Conservation (phyloP, 2,113 vertebrate genomes). For the Elachura formosa region DNA sequence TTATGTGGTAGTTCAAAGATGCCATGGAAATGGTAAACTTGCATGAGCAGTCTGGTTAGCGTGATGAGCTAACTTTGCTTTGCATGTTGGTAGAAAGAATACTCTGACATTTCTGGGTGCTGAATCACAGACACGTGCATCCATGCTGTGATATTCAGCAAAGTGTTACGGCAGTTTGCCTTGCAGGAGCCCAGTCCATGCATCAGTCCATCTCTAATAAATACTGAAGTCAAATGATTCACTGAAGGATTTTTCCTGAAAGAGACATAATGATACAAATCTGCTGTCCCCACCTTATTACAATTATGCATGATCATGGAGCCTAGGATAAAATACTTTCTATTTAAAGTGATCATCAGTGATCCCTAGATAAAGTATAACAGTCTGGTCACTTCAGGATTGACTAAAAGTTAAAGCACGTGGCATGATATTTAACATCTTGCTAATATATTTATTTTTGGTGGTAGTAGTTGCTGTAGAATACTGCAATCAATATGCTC, state of each 20-base stretch:
- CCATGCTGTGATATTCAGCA: background rate
- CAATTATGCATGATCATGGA: background rate
- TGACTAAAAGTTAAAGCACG: background rate
- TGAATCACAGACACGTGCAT: rapidly evolving
- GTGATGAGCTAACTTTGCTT: background rate
- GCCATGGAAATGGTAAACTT: background rate
- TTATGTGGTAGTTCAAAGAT: background rate
- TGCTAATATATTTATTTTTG: background rate
- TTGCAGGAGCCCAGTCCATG: background rate
- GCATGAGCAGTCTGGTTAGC: background rate
- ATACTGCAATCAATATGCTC: background rate
- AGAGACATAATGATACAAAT: background rate
- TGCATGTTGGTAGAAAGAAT: background rate
- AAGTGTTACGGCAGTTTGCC: background rate
- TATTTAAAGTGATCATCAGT: background rate
- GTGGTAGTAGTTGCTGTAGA: background rate
- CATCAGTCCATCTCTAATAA: background rate
- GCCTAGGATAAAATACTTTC: background rate
- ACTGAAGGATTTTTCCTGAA: background rate
- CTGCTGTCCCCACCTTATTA: background rate
- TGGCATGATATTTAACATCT: background rate
- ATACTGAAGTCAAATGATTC: background rate
- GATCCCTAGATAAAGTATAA: background rate
- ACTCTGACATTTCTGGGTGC: background rate
- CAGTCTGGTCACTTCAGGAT: background rate